Percentiles rank a stretch among this genome's conserved stretches.
phyloP scores from a whole-genome alignment of 2,888 invertebrate species.

The Scaptomyza flava region DNA sequence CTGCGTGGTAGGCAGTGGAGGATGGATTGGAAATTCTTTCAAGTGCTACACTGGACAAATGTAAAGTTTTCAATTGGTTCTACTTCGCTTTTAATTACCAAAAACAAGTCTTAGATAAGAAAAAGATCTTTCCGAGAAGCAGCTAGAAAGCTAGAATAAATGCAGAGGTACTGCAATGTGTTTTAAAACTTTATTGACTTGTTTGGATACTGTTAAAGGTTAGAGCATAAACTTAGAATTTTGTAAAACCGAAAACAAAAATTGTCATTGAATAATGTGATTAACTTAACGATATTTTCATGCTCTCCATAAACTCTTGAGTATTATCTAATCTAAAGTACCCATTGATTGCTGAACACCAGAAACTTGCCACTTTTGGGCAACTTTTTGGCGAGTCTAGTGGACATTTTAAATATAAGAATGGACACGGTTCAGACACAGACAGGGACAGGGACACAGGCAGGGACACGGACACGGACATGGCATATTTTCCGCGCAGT shows the following conservation, averaged over 20 bases:
- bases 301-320: conserved; percentile 15
- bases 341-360: conserved; percentile 33
- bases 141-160: background rate
- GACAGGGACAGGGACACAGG: background rate
- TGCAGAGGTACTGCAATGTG: too few relatives aligned
- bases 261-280: conserved; percentile 7
- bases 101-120: background rate
- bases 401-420: conserved; percentile 9
- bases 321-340: conserved; percentile 37
- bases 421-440: background rate
- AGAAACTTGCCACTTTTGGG: conserved; percentile 40
- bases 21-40: conserved; percentile 8
- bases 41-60: conserved; percentile 24
- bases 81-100: conserved; percentile 16
- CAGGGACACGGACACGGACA: conserved; percentile 50
- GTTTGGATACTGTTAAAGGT: too few relatives aligned
- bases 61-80: conserved; percentile 34
- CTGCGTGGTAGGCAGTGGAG: background rate
- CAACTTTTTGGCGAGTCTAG: conserved; percentile 8
- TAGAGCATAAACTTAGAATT: background rate
- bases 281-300: conserved; percentile 6
- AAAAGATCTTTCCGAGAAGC: background rate
- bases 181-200: too few relatives aligned
- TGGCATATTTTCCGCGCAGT: conserved; percentile 75
- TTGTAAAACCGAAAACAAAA: background rate